Percentiles rank a stretch among this genome's conserved stretches.
These are phyloP conservation scores for Zaprionus capensis DNA, from an alignment of 1,140 invertebrate genomes.

Conservation along the genomic window DNA sequence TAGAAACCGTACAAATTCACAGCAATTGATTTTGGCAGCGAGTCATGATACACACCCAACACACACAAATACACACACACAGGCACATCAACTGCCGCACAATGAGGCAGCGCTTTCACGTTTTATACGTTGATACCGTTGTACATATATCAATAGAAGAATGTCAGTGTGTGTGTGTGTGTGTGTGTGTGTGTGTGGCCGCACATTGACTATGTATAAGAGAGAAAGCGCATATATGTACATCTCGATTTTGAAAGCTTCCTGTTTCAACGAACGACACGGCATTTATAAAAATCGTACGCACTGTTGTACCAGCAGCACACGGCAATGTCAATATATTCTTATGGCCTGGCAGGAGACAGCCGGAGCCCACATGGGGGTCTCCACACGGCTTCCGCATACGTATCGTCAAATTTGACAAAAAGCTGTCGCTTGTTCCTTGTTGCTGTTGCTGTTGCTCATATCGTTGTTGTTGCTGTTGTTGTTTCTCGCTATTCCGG, in stretches of 20 bases:
- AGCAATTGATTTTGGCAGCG: conserved; percentile 68
- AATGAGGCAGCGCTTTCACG: conserved; percentile 21
- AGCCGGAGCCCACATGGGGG: conserved; percentile 25
- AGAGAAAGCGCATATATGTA: conserved; percentile 70
- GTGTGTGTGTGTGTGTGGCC: conserved; percentile 22
- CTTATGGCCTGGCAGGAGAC: conserved; percentile 66
- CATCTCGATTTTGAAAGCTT: conserved; percentile 66
- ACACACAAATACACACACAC: conserved; percentile 1
- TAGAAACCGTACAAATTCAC: conserved; percentile 76
- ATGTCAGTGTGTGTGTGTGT: not conserved
- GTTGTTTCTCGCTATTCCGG: conserved; percentile 5
- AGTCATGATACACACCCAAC: conserved; percentile 46
- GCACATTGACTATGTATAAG: conserved; percentile 32
- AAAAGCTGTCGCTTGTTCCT: conserved; percentile 62
- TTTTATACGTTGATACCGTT: conserved; percentile 8
- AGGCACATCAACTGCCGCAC: not conserved
- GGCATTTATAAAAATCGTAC: conserved; percentile 81
- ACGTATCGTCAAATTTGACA: conserved; percentile 76
- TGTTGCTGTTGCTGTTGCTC: not conserved
- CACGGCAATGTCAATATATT: conserved; percentile 73
- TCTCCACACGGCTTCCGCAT: conserved; percentile 42
- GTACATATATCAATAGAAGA: not conserved
- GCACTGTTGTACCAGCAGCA: conserved; percentile 77
- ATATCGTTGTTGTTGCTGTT: conserved; percentile 15
- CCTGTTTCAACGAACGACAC: conserved; percentile 72